phyloP scores from a whole-genome alignment of 1,140 invertebrate species.

The Danaus melanippus region DNA sequence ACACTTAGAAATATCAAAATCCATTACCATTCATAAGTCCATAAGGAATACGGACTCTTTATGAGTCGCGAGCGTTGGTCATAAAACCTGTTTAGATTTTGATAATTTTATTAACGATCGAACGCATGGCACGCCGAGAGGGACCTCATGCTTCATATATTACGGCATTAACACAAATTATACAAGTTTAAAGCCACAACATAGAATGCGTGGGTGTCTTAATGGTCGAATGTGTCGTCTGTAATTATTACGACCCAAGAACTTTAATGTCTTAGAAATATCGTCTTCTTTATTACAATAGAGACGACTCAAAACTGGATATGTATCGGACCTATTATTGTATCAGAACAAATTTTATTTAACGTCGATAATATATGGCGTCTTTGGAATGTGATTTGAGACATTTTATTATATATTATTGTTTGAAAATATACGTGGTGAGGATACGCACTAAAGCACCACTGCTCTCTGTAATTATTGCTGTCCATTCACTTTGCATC shows the following conservation, averaged over 20 bases:
- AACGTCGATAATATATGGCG: conserved; percentile 31
- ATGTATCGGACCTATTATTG: conserved; percentile 41
- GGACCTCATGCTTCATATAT: conserved; percentile 65
- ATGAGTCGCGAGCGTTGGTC: conserved; percentile 50
- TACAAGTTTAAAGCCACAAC: conserved; percentile 67
- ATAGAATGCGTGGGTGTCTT: conserved; percentile 64
- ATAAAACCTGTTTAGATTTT: conserved; percentile 70
- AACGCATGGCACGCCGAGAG: conserved; percentile 55
- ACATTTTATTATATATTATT: conserved; percentile 15
- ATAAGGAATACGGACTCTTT: conserved; percentile 39
- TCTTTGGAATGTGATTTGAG: conserved; percentile 29
- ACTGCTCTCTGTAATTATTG: conserved; percentile 51
- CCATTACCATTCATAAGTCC: conserved; percentile 69
- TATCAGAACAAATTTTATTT: conserved; percentile 51
- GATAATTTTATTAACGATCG: conserved; percentile 72
- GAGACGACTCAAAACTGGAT: conserved; percentile 52
- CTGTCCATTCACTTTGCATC: conserved; percentile 63
- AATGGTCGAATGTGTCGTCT: conserved; percentile 69
- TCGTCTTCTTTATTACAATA: conserved; percentile 67
- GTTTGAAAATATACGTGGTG: conserved; percentile 40
- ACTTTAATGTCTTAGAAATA: conserved; percentile 67
- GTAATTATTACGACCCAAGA: conserved; percentile 65
- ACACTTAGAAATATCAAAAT: conserved; percentile 67
- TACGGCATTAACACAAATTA: conserved; percentile 71
- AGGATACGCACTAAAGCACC: conserved; percentile 53